Conservation (phyloP, 2,113 vertebrate species). For the Tricholaema leucomelas region DNA sequence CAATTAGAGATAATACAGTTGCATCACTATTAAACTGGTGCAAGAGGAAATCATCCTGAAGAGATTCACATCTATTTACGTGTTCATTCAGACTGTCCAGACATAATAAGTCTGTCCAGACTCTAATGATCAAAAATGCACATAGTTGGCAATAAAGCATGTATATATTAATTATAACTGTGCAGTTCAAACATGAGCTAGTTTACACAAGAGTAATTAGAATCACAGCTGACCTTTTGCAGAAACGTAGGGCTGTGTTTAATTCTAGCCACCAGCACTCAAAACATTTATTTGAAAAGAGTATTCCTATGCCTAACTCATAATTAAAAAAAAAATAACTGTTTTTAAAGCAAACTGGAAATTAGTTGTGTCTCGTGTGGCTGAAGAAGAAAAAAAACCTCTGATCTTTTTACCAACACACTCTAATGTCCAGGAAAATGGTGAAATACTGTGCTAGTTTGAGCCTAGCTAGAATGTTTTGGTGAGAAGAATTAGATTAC, state of each 20-base stretch:
- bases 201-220: conserved; percentile 69
- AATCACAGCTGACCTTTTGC: conserved; percentile 64
- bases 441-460: no score
- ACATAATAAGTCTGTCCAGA: not conserved
- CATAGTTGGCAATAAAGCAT: not conserved
- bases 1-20: not conserved
- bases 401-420: not conserved
- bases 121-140: conserved; percentile 28
- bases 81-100: not conserved
- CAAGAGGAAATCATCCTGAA: not conserved
- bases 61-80: not conserved
- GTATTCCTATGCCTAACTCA: not conserved
- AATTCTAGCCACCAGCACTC: conserved; percentile 62
- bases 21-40: not conserved
- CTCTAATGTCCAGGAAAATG: not conserved
- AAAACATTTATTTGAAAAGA: conserved; percentile 49
- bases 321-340: rapidly evolving
- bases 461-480: no score
- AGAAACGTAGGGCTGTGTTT: conserved; percentile 23
- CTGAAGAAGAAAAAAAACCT: not conserved
- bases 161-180: conserved; percentile 35
- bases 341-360: conserved; percentile 1
- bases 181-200: conserved; percentile 36
- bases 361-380: not conserved
- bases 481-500: no score